phyloP scores from a whole-genome alignment of 2,888 invertebrate genomes.

The Alviniconcha strummeri region DNA sequence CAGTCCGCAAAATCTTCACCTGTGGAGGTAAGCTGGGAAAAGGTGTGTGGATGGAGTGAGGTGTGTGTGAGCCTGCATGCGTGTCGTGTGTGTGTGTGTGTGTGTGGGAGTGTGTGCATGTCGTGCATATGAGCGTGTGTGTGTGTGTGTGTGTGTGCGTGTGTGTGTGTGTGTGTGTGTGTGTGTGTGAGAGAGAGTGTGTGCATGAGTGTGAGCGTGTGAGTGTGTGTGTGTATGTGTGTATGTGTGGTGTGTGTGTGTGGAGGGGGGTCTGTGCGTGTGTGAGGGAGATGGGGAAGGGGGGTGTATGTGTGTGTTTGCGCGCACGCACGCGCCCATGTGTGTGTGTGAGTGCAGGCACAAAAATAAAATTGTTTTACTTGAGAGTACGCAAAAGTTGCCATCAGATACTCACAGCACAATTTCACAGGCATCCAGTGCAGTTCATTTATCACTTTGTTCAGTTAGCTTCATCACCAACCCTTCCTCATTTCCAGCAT shows the following conservation, averaged over 20 bases:
- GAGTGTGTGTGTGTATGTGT: too few relatives aligned
- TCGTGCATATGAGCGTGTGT: too few relatives aligned
- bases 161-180: neutral
- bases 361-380: too few relatives aligned
- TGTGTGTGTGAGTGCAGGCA: too few relatives aligned
- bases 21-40: slow-evolving; percentile 79
- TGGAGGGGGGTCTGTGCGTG: neutral
- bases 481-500: slow-evolving; percentile 74
- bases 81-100: neutral
- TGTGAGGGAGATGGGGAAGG: neutral
- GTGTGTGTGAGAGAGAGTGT: neutral
- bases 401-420: too few relatives aligned
- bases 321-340: neutral
- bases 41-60: neutral
- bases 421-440: too few relatives aligned
- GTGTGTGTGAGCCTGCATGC: neutral
- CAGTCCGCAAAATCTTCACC: slow-evolving; percentile 82
- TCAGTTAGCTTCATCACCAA: too few relatives aligned
- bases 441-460: too few relatives aligned
- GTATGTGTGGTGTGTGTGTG: neutral
- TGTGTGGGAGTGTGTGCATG: neutral
- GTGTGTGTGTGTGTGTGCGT: neutral
- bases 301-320: neutral
- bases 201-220: neutral
- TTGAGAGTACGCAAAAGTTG: too few relatives aligned